Percentiles rank a stretch among this genome's conserved stretches.
These are phyloP conservation scores for Lasioglossum calceatum DNA, from an alignment of 2,888 invertebrate genomes.

Conservation along the genomic window DNA sequence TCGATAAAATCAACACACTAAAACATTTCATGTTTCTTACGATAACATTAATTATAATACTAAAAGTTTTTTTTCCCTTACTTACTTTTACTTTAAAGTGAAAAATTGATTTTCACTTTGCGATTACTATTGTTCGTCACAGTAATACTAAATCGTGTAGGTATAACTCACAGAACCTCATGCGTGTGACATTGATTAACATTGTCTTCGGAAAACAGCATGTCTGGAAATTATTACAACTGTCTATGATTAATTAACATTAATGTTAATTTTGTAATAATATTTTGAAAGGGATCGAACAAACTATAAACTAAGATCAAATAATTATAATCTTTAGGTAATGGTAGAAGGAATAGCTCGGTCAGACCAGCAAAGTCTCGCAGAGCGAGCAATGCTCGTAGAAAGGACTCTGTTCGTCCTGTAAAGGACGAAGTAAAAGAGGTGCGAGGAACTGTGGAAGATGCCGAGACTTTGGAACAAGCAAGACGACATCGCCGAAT, in stretches of 20 bases:
- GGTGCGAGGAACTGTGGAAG: conserved; percentile 83
- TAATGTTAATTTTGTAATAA: neutral
- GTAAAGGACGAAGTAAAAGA: conserved; percentile 75
- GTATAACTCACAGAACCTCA: neutral
- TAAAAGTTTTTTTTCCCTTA: neutral
- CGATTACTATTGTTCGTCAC: neutral
- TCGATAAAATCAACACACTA: neutral
- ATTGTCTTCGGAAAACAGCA: neutral
- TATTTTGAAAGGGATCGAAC: neutral
- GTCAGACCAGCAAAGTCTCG: conserved; percentile 74
- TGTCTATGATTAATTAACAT: neutral
- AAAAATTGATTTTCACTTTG: neutral
- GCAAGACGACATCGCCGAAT: conserved; percentile 89
- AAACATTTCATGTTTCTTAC: neutral
- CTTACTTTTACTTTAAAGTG: neutral
- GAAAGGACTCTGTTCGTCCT: conserved; percentile 92
- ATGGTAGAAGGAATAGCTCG: conserved; percentile 78
- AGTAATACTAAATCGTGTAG: neutral
- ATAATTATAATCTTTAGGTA: conserved; percentile 69
- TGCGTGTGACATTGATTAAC: neutral
- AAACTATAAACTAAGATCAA: neutral
- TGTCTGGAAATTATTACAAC: neutral
- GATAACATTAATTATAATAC: neutral
- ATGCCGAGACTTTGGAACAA: conserved; percentile 86
- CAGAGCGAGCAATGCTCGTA: conserved; percentile 84